Conservation (phyloP, 2,888 invertebrate species). For the Allacma fusca region DNA sequence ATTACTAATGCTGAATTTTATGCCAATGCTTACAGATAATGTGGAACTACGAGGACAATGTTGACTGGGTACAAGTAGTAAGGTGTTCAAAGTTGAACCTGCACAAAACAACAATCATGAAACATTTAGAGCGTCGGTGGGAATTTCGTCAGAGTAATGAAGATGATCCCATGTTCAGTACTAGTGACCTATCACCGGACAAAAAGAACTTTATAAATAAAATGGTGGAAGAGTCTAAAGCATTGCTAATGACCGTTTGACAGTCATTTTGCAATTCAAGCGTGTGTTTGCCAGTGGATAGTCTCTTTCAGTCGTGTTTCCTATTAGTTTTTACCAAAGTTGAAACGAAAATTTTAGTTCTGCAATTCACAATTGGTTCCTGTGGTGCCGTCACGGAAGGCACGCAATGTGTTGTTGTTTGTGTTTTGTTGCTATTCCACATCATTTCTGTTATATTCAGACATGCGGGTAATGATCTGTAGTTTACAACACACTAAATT, state of each 20-base stretch:
- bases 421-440: too few species aligned
- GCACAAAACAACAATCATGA: constrained; percentile 54
- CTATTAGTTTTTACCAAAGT: too few species aligned
- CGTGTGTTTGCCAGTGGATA: neutral
- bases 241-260: constrained; percentile 45
- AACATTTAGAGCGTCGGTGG: constrained; percentile 57
- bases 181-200: constrained; percentile 36
- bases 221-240: constrained; percentile 61
- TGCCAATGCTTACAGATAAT: constrained; percentile 54
- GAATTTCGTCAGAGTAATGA: constrained; percentile 55
- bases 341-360: too few species aligned
- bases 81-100: constrained; percentile 57
- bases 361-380: too few species aligned
- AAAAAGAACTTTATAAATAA: constrained; percentile 47
- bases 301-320: too few species aligned
- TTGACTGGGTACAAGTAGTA: constrained; percentile 59
- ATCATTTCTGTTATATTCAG: too few species aligned
- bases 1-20: too few species aligned
- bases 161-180: constrained; percentile 24
- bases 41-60: constrained; percentile 49
- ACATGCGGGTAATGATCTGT: too few species aligned
- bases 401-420: too few species aligned
- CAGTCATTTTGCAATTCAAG: neutral
- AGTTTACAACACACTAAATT: too few species aligned
- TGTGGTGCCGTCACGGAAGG: too few species aligned